phyloP scores from a whole-genome alignment of 1,140 invertebrate species.

The Diachasma alloeum region DNA sequence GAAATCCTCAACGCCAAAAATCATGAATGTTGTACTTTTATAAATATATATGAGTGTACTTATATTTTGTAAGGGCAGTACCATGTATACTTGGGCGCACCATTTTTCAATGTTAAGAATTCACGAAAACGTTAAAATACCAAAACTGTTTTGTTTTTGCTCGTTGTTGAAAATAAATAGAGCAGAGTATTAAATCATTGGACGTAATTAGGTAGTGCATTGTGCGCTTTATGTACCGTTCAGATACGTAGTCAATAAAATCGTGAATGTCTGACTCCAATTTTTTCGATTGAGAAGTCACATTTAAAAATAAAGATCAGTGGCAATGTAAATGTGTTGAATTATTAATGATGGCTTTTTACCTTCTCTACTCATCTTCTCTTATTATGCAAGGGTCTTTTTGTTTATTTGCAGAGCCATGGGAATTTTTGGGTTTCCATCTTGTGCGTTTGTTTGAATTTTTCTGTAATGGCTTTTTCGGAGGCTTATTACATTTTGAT shows the following conservation, averaged over 20 bases:
- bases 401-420: background rate
- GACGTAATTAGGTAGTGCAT: slow-evolving; percentile 18
- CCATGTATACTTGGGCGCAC: background rate
- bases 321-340: background rate
- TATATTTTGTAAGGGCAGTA: slow-evolving; percentile 39
- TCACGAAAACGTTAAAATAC: background rate
- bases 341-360: background rate
- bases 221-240: slow-evolving; percentile 26
- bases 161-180: slow-evolving; percentile 1
- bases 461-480: background rate
- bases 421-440: background rate
- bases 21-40: slow-evolving; percentile 50
- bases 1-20: slow-evolving; percentile 25
- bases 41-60: slow-evolving; percentile 44
- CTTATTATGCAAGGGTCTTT: background rate
- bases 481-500: background rate
- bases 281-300: background rate
- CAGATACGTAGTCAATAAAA: slow-evolving; percentile 24
- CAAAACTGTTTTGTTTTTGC: background rate
- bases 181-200: background rate
- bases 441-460: background rate
- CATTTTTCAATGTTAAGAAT: background rate
- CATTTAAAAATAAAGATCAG: background rate
- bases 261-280: slow-evolving; percentile 2
- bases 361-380: background rate